Evolutionary conservation across 2,797 vertebrate genomes (phyloP).

Genomic region (Sebastes itinus): DNA sequence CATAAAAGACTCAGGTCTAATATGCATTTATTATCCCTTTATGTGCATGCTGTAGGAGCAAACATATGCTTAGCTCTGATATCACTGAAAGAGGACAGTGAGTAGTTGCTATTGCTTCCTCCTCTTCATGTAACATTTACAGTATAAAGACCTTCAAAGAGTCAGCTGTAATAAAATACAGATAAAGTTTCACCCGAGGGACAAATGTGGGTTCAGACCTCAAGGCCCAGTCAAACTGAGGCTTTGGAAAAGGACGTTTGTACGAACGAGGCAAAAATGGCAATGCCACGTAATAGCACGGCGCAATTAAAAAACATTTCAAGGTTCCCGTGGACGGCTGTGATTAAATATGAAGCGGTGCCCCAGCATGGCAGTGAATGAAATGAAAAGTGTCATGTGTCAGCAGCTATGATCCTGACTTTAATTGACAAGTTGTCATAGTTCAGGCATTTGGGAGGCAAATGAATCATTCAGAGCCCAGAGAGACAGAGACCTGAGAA

Average conservation of each 20-base stretch:
- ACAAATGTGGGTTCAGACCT: constrained; percentile 5
- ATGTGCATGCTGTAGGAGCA: constrained; percentile 16
- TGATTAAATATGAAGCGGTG: constrained; percentile 72
- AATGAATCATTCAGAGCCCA: constrained; percentile 72
- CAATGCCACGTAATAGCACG: constrained; percentile 17
- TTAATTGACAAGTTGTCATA: constrained; percentile 83
- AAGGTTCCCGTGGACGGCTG: constrained; percentile 48
- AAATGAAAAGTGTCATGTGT: constrained; percentile 81
- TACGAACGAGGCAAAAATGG: constrained; percentile 10
- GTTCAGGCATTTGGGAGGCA: constrained; percentile 69
- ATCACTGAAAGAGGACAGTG: constrained; percentile 13
- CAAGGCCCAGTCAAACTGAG: constrained; percentile 14
- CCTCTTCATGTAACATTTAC: constrained; percentile 15
- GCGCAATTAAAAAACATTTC: constrained; percentile 40
- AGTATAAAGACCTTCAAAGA: constrained; percentile 34
- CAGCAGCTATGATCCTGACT: constrained; percentile 75
- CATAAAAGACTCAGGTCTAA: constrained; percentile 36
- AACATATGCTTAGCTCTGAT: constrained; percentile 24
- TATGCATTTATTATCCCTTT: constrained; percentile 38
- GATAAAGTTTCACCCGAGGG: constrained; percentile 17
- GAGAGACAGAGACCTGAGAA: constrained; percentile 63
- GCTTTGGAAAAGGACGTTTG: constrained; percentile 23
- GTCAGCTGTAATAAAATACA: constrained; percentile 31
- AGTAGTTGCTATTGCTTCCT: constrained; percentile 18
- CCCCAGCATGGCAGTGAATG: constrained; percentile 61